Percentiles rank a stretch among this genome's conserved stretches.
phyloP scores from a whole-genome alignment of 64 coral and sea anemone species.

The Montipora efflorescens region DNA sequence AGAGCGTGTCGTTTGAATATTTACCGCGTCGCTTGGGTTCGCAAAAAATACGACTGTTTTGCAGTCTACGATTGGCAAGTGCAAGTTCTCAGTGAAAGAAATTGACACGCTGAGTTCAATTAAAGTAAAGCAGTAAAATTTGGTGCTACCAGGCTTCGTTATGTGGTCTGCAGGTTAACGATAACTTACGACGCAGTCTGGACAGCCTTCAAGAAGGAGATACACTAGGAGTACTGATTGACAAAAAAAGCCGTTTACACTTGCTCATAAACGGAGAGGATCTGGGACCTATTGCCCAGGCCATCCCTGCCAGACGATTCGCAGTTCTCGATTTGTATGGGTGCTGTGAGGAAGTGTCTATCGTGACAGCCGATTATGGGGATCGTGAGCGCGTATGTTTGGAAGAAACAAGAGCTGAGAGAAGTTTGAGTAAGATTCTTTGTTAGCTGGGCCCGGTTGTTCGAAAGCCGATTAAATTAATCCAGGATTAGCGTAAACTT shows the following conservation, averaged over 20 bases:
- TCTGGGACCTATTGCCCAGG: conserved; percentile 85
- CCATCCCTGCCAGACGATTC: conserved; percentile 74
- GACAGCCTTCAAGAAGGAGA: conserved; percentile 87
- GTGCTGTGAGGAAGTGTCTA: conserved; percentile 90
- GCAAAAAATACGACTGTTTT: too few species aligned
- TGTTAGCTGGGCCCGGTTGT: not conserved
- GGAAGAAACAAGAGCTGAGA: conserved; percentile 74
- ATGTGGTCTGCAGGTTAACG: conserved; percentile 17
- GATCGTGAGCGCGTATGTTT: conserved; percentile 57
- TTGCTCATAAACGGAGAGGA: conserved; percentile 91
- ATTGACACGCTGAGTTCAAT: too few species aligned
- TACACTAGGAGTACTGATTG: conserved; percentile 75
- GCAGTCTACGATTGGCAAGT: too few species aligned
- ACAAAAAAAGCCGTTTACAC: conserved; percentile 82
- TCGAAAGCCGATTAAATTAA: too few species aligned
- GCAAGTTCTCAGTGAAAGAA: too few species aligned
- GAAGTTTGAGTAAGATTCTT: conserved; percentile 40
- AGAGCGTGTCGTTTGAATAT: too few species aligned
- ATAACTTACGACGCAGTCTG: conserved; percentile 77
- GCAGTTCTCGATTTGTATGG: conserved; percentile 90
- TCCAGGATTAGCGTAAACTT: too few species aligned
- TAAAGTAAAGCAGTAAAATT: too few species aligned
- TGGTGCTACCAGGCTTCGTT: too few species aligned
- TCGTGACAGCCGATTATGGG: conserved; percentile 70
- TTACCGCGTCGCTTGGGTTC: too few species aligned